Evolutionary conservation across 2,113 vertebrate species (phyloP).

Genomic region (Fregetta grallaria): DNA sequence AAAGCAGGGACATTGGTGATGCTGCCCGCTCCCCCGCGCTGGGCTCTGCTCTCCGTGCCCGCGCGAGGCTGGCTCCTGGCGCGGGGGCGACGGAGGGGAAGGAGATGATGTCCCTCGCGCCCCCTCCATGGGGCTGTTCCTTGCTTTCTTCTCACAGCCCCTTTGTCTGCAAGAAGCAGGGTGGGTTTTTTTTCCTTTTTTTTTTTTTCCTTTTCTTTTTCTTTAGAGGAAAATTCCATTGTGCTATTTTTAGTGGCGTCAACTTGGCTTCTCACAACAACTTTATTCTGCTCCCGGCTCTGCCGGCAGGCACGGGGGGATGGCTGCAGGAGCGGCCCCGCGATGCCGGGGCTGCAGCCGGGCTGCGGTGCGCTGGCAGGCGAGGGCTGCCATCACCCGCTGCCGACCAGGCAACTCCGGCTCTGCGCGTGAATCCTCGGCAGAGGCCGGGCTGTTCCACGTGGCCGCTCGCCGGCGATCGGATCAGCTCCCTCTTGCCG

Average conservation of each 20-base stretch:
- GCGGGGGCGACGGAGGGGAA: background rate
- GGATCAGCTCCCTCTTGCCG: background rate
- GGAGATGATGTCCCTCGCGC: rapidly evolving
- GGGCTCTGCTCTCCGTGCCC: background rate
- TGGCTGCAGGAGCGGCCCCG: background rate
- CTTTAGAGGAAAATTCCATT: constrained; percentile 71
- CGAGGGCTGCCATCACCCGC: background rate
- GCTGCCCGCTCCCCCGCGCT: rapidly evolving
- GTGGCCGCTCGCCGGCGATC: rapidly evolving
- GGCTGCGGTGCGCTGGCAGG: background rate
- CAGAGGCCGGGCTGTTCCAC: background rate
- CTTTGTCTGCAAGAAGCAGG: constrained; percentile 44
- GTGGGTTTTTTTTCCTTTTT: too few species aligned
- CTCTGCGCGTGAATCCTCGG: rapidly evolving
- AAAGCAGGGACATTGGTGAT: background rate
- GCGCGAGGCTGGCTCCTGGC: background rate
- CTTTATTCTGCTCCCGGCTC: constrained; percentile 50
- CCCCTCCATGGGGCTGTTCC: background rate
- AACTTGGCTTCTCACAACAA: constrained; percentile 56
- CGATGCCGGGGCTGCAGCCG: background rate
- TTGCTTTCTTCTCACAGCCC: background rate
- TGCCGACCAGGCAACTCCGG: background rate
- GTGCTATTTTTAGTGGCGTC: constrained; percentile 71
- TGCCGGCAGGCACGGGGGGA: background rate
- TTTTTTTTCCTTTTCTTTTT: background rate